Conservation (phyloP, 2,113 vertebrate genomes). For the Struthio camelus region DNA sequence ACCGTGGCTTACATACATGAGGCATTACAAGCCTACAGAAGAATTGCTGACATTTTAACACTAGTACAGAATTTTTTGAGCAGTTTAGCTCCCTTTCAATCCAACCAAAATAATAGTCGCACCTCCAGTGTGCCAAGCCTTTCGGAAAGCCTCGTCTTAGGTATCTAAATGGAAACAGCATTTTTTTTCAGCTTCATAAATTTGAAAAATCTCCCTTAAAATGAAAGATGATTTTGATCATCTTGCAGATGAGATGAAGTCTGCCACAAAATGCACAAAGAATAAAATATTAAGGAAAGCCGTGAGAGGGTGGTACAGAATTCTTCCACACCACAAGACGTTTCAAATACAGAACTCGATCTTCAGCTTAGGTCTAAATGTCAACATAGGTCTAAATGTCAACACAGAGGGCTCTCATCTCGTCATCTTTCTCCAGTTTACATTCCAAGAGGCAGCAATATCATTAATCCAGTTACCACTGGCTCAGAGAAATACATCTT, state of each 20-base stretch:
- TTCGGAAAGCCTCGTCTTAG: background rate
- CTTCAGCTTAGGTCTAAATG: background rate
- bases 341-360: background rate
- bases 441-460: background rate
- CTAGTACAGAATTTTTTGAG: background rate
- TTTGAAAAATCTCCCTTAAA: background rate
- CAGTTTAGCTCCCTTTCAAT: background rate
- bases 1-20: conserved; percentile 19
- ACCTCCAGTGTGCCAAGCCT: background rate
- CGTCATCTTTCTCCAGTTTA: background rate
- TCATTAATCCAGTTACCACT: background rate
- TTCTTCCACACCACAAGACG: background rate
- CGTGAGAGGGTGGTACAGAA: background rate
- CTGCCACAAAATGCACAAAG: background rate
- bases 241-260: conserved; percentile 3
- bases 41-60: background rate
- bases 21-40: conserved; percentile 24
- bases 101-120: background rate
- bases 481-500: background rate
- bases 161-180: background rate
- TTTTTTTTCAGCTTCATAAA: background rate
- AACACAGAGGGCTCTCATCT: background rate
- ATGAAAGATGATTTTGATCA: conserved; percentile 29
- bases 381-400: background rate
- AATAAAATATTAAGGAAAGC: conserved; percentile 37